Base-by-base conservation (phyloP, 2,888 invertebrate species). In the Tenthredo notha region DNA sequence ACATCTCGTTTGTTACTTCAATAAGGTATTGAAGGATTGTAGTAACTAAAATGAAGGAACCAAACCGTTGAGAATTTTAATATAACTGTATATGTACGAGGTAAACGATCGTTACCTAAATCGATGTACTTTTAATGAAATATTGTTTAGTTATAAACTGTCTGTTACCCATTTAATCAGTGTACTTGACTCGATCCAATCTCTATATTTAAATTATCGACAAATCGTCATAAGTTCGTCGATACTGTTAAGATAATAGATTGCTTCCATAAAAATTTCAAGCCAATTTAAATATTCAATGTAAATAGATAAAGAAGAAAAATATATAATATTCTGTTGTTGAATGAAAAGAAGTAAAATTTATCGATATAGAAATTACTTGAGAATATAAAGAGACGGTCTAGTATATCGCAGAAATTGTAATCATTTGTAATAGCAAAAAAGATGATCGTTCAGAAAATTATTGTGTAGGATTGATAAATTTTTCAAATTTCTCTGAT, bases 91-190 rank as follows among this genome's bases (percentile, higher is more conserved):
- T 88, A 88, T 77, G 86, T 88, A 87, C 87, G 87, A 89, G 80
- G 85, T 86, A 86, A 87, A 87, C 85, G 87, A 88, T 89, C 88
- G 88, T 90, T 89, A 88, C 89, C 88, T 89, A 87, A 90, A 87
- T 90, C 86, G 88, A 90, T 92, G 91, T 92, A 92, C 88, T 91
- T 91, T 90, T 91, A 92, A 89, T 88, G 88, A 87, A 89, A 90
- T 88, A 88, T 91, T 88, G 91, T 92, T 92, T 89, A 91, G 91
- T 92, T 90, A 91, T 91, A 91, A 92, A 92, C 87, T 91, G 70
- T 92, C 87, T 91, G 70, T 92, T 92, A 89, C 89, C 89, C 90
- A 43, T 65, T 40, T 15, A 15, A 65, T 40, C 18, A 47, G 50
- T 65, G 65, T 82, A 82, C 65, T 82, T 82, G 25, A 40, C 12